Conservation (phyloP, 2,113 vertebrate genomes). For the Eptesicus fuscus region DNA sequence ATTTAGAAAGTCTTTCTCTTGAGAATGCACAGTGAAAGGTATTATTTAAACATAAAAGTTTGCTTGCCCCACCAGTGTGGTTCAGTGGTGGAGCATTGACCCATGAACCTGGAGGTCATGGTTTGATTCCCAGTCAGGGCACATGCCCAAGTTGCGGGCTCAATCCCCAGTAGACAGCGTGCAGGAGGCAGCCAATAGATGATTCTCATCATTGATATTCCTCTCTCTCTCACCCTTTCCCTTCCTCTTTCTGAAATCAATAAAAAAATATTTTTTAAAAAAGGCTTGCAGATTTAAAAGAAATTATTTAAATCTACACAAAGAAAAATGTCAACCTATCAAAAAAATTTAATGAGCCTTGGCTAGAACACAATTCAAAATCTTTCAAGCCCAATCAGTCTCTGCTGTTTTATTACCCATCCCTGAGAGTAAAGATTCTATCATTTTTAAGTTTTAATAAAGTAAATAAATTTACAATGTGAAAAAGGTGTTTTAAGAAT, state of each 20-base stretch:
- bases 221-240: too few species aligned
- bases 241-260: too few species aligned
- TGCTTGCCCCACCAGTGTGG: too few species aligned
- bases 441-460: conserved; percentile 56
- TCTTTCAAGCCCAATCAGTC: conserved; percentile 43
- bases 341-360: conserved; percentile 60
- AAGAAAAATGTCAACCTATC: conserved; percentile 50
- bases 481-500: conserved; percentile 53
- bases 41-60: conserved; percentile 59
- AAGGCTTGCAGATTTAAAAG: conserved; percentile 67
- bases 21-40: conserved; percentile 78
- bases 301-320: conserved; percentile 69
- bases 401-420: conserved; percentile 50
- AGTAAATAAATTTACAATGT: conserved; percentile 58
- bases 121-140: too few species aligned
- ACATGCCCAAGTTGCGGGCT: too few species aligned
- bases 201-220: too few species aligned
- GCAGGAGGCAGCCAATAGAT: too few species aligned
- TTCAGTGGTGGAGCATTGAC: too few species aligned
- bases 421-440: conserved; percentile 64
- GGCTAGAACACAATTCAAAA: conserved; percentile 27
- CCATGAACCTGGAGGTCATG: too few species aligned
- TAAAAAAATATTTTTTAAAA: too few species aligned
- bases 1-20: conserved; percentile 64
- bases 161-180: too few species aligned